Evolutionary conservation across 2,888 invertebrate species (phyloP).

Genomic region (Ectemnius cavifrons): DNA sequence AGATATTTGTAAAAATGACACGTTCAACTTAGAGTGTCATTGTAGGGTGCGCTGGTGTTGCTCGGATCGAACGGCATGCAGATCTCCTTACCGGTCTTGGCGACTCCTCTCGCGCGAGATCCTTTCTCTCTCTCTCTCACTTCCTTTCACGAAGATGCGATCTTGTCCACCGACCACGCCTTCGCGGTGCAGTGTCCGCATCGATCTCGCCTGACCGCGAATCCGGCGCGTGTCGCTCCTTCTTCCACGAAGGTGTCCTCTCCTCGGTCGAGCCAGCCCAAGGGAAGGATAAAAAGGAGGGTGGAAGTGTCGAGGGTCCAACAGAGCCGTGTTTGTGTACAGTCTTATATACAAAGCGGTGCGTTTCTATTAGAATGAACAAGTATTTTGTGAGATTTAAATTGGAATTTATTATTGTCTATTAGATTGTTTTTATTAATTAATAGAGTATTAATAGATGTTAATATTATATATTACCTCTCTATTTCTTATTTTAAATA

Average conservation of each 20-base stretch:
- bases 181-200: constrained; percentile 54
- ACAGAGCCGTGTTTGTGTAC: too few relatives aligned
- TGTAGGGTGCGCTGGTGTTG: not conserved
- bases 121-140: constrained; percentile 47
- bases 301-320: too few relatives aligned
- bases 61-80: constrained; percentile 25
- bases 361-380: too few relatives aligned
- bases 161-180: constrained; percentile 69
- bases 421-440: too few relatives aligned
- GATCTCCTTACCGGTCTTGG: constrained; percentile 39
- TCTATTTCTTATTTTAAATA: too few relatives aligned
- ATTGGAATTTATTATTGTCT: too few relatives aligned
- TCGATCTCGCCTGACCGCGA: constrained; percentile 55
- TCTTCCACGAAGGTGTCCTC: constrained; percentile 26
- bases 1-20: constrained; percentile 7
- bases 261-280: not conserved
- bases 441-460: too few relatives aligned
- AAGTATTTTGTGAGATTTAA: too few relatives aligned
- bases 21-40: not conserved
- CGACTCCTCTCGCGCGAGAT: constrained; percentile 10
- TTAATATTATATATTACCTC: too few relatives aligned
- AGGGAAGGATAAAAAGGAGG: too few relatives aligned
- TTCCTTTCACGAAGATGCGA: constrained; percentile 65
- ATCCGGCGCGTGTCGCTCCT: constrained; percentile 41
- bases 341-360: too few relatives aligned